Conservation (phyloP, 2,888 invertebrate species). For the Aporophyla lueneburgensis region DNA sequence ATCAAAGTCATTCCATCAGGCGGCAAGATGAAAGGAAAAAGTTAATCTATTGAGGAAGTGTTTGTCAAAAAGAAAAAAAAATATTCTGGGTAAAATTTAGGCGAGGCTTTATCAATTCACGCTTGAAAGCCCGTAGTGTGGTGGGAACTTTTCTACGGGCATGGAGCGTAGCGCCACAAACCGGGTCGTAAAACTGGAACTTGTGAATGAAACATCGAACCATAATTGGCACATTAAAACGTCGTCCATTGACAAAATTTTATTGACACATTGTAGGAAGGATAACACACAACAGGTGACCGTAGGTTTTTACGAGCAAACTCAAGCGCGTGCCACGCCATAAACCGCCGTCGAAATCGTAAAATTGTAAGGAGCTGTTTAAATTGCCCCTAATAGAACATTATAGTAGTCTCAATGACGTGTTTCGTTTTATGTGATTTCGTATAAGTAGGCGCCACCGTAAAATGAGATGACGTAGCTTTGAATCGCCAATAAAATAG, state of each 20-base stretch:
- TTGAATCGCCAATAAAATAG: slow-evolving; percentile 72
- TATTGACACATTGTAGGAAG: slow-evolving; percentile 83
- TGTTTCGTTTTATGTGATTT: slow-evolving; percentile 84
- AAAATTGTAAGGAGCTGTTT: slow-evolving; percentile 84
- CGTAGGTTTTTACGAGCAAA: slow-evolving; percentile 86
- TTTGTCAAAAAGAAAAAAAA: slow-evolving; percentile 43
- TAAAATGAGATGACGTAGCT: slow-evolving; percentile 74
- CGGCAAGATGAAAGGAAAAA: slow-evolving; percentile 46
- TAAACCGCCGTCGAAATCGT: slow-evolving; percentile 84
- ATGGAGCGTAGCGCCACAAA: slow-evolving; percentile 68
- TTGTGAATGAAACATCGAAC: slow-evolving; percentile 83
- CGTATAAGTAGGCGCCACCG: slow-evolving; percentile 78
- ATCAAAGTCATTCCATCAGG: slow-evolving; percentile 39
- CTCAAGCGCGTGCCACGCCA: slow-evolving; percentile 81
- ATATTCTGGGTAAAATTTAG: slow-evolving; percentile 40
- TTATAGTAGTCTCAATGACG: slow-evolving; percentile 84
- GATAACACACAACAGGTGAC: slow-evolving; percentile 88
- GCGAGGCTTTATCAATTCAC: slow-evolving; percentile 56
- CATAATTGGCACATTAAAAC: slow-evolving; percentile 86
- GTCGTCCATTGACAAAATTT: slow-evolving; percentile 85
- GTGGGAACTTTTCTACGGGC: slow-evolving; percentile 65
- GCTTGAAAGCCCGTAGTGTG: slow-evolving; percentile 42
- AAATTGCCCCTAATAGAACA: slow-evolving; percentile 85
- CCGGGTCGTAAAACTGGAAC: slow-evolving; percentile 77
- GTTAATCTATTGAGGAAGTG: slow-evolving; percentile 52